Evolutionary conservation across 2,888 invertebrate species (phyloP), one percentile per base, ranked within the genome.

Genomic region (Augiades crinisus): DNA sequence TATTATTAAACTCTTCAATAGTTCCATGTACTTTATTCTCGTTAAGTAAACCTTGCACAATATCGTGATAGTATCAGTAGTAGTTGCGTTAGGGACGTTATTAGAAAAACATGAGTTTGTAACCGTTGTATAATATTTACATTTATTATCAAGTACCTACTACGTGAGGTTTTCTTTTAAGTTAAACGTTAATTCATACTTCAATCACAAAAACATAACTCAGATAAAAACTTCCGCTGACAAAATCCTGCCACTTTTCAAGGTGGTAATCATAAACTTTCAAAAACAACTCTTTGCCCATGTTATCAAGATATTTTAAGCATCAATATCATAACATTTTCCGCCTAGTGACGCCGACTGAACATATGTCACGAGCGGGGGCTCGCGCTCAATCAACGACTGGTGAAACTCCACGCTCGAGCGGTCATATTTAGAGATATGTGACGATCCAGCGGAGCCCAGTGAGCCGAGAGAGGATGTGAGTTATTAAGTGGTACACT

Each of bases 1-100:
- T 90, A 90, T 89, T 88, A 89, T 90, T 88, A 89, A 83, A 83
- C 86, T 83, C 83, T 82, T 81, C 80, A 78, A 81, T 84, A 83
- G 81, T 81, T 86, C 76, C 80, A 71, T 73, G 77, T 83, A 81
- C 77, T 79, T 81, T 78, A 75, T 75, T 77, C 73, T 75, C 70
- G 72, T 77, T 75, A 79, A 67, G 70, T 68, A 75, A 81, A 76
- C 67, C 68, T 70, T 68, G 63, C 56, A 65, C 59, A 55, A 62
- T 59, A 59, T 51, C 24, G 21, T 36, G 40, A 36, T 45, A n/a
- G n/a, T n/a, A n/a, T n/a, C n/a, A n/a, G 16, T n/a, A 31, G 36
- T 49, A 33, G 40, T 22, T 40, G 24, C 34, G 31, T 38, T 41
- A 3, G 22, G 14, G 31, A 33, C 40, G n/a, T n/a, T n/a, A n/a